Evolutionary conservation across 2,888 invertebrate genomes (phyloP).

Genomic region (Azorinus chamasolen): DNA sequence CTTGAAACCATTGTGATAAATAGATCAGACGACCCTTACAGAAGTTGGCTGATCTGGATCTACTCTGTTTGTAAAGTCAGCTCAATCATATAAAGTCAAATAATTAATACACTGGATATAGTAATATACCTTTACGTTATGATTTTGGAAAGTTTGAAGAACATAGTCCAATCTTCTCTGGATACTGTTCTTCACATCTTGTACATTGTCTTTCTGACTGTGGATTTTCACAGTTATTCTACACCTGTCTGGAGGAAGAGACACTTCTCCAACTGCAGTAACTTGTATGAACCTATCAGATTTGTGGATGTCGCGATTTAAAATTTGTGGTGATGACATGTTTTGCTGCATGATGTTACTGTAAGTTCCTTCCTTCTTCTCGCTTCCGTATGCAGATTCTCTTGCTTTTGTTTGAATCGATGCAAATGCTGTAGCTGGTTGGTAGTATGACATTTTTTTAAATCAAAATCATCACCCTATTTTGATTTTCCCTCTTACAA

Average conservation of each 20-base stretch:
- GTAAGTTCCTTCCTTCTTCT: neutral
- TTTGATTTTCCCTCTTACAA: slow-evolving; percentile 1
- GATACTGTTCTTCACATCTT: slow-evolving; percentile 84
- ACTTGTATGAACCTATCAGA: slow-evolving; percentile 76
- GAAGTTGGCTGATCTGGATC: too few species aligned
- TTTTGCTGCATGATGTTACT: neutral
- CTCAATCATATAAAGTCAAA: too few species aligned
- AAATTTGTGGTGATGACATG: slow-evolving; percentile 2
- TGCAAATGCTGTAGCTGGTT: slow-evolving; percentile 69
- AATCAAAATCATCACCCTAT: neutral
- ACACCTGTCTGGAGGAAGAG: slow-evolving; percentile 81
- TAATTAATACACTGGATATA: too few species aligned
- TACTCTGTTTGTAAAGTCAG: too few species aligned
- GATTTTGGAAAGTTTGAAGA: slow-evolving; percentile 81
- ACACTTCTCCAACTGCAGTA: slow-evolving; percentile 80
- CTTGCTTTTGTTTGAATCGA: slow-evolving; percentile 36
- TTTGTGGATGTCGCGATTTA: slow-evolving; percentile 7
- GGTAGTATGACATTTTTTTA: slow-evolving; percentile 57
- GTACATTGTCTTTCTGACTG: slow-evolving; percentile 78
- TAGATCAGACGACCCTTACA: too few species aligned
- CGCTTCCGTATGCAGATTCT: neutral
- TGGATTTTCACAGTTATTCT: slow-evolving; percentile 73
- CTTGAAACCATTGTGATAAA: too few species aligned
- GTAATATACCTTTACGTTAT: slow-evolving; percentile 79
- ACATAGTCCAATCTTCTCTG: slow-evolving; percentile 82